These are phyloP conservation scores for Prinia subflava DNA, from an alignment of 2,113 vertebrate genomes.

Conservation along the genomic window DNA sequence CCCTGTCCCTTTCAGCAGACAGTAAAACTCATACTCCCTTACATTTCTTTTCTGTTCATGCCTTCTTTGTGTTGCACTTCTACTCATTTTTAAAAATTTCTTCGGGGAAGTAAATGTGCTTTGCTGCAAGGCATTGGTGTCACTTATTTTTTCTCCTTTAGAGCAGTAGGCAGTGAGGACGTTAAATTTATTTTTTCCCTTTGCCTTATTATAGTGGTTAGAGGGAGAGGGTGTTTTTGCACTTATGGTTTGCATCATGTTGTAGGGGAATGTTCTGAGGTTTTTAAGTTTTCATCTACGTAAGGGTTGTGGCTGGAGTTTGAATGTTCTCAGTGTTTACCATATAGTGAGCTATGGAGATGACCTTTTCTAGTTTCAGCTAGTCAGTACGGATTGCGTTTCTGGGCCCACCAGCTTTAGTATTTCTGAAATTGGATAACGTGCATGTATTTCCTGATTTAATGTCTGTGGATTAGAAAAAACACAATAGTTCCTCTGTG, in stretches of 20 bases:
- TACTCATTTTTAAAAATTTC: neutral
- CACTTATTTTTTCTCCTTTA: neutral
- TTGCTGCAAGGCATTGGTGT: neutral
- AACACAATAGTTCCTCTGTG: neutral
- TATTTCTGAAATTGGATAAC: slow-evolving; percentile 51
- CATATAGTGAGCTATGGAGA: slow-evolving; percentile 47
- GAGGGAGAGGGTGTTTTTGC: neutral
- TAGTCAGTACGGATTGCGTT: slow-evolving; percentile 19
- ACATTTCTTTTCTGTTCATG: neutral
- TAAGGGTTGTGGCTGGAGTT: slow-evolving; percentile 31
- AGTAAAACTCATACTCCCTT: neutral
- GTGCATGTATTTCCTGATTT: neutral
- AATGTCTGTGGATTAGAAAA: neutral
- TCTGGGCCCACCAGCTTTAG: slow-evolving; percentile 45
- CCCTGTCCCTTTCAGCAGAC: neutral
- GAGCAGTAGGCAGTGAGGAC: neutral
- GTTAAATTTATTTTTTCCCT: neutral
- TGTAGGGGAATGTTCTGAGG: slow-evolving; percentile 51
- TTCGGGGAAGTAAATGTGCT: neutral
- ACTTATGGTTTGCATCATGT: neutral
- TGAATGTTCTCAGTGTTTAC: slow-evolving; percentile 44
- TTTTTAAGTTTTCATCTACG: slow-evolving; percentile 40
- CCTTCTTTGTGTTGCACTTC: neutral
- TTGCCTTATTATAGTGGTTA: neutral
- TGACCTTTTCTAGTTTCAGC: slow-evolving; percentile 50